Evolutionary conservation across 1,140 invertebrate species (phyloP).

Genomic region (Phortica variegata): DNA sequence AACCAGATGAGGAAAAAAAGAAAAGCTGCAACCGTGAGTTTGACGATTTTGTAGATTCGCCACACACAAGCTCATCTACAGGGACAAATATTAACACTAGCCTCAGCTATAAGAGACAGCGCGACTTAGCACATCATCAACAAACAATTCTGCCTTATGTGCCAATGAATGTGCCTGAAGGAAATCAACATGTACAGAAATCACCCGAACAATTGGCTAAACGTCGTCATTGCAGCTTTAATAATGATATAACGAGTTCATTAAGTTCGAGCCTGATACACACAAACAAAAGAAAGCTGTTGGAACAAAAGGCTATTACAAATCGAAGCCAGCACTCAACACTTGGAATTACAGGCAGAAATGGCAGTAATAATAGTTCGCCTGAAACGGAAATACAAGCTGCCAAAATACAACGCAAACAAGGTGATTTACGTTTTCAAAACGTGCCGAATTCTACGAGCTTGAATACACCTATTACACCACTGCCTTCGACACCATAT

Average conservation of each 20-base stretch:
- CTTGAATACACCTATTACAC: slow-evolving; percentile 19
- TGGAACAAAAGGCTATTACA: slow-evolving; percentile 14
- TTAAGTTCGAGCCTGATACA: slow-evolving; percentile 43
- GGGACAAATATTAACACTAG: not conserved
- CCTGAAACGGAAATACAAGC: slow-evolving; percentile 28
- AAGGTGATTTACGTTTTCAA: slow-evolving; percentile 15
- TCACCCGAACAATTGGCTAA: slow-evolving; percentile 45
- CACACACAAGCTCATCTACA: slow-evolving; percentile 3
- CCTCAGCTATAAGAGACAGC: slow-evolving; percentile 21
- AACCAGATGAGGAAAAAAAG: slow-evolving; percentile 29
- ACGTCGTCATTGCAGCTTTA: slow-evolving; percentile 42
- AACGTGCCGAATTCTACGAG: slow-evolving; percentile 23
- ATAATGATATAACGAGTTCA: slow-evolving; percentile 50
- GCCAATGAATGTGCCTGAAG: too few species aligned
- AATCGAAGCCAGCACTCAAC: not conserved
- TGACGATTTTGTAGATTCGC: slow-evolving; percentile 27
- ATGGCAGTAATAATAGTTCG: slow-evolving; percentile 10
- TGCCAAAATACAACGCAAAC: slow-evolving; percentile 40
- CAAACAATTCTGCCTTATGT: slow-evolving; percentile 5
- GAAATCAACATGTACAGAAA: slow-evolving; percentile 13
- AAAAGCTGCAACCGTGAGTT: slow-evolving; percentile 36
- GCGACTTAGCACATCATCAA: slow-evolving; percentile 19
- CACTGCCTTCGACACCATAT: slow-evolving; percentile 20
- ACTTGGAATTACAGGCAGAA: not conserved
- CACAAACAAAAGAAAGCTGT: slow-evolving; percentile 37